Evolutionary conservation across 2,797 vertebrate genomes (phyloP).

Genomic region (Parotocinclus haroldoi): DNA sequence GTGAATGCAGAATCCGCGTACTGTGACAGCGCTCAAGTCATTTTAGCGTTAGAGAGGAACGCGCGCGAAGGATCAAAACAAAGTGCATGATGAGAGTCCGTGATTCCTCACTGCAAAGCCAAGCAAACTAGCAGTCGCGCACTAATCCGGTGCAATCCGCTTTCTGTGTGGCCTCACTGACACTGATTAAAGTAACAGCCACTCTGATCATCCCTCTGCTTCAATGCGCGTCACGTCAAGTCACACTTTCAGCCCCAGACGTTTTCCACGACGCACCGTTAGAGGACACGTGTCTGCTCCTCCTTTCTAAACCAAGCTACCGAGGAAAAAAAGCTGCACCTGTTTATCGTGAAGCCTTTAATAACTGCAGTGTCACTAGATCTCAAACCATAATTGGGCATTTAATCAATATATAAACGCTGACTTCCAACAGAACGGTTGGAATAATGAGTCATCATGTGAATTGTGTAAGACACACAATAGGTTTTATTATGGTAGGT

Average conservation of each 20-base stretch:
- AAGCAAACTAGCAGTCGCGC: constrained; percentile 66
- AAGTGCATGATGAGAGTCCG: not conserved
- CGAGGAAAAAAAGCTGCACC: too few relatives aligned
- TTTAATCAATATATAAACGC: too few relatives aligned
- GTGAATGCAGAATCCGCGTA: not conserved
- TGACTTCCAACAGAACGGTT: too few relatives aligned
- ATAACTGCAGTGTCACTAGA: too few relatives aligned
- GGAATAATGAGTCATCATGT: too few relatives aligned
- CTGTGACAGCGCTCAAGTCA: constrained; percentile 14
- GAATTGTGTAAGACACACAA: too few relatives aligned
- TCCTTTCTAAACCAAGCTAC: too few relatives aligned
- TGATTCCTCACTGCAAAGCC: not conserved
- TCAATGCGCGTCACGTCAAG: constrained; percentile 11
- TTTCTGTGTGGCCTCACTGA: constrained; percentile 56
- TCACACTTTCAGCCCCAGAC: constrained; percentile 10
- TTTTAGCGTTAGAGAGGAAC: not conserved
- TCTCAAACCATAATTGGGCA: too few relatives aligned
- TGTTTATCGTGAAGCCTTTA: too few relatives aligned
- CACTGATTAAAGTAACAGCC: constrained; percentile 52
- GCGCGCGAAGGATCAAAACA: constrained; percentile 8
- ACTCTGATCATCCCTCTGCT: constrained; percentile 60
- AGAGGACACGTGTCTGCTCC: too few relatives aligned
- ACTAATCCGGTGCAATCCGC: constrained; percentile 74
- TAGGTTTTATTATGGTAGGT: too few relatives aligned
- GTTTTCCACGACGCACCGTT: too few relatives aligned